Base-by-base conservation (phyloP, 2,797 vertebrate genomes). In the Myiotriccus ornatus region DNA sequence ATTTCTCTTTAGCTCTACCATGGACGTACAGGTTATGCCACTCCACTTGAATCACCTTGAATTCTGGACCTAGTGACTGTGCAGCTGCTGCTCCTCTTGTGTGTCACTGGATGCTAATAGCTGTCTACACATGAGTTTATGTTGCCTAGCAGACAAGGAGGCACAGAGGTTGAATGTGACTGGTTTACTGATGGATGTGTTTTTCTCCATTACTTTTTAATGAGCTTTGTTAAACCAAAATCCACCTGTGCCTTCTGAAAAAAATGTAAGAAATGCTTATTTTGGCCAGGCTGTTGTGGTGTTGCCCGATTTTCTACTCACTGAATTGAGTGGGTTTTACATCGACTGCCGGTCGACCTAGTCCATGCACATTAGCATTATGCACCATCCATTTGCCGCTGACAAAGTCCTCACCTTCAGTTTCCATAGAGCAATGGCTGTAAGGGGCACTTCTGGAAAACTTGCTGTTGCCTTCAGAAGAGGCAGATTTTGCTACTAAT, bases 101-200 rank as follows among this genome's bases (percentile, higher is more conserved):
- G 62, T 91, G 76, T 81, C 0, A 1, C 76, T 82, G 77, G 92
- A 81, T 84, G 74, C 56, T 90, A 87, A 92, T 59, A 89, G 57
- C 88, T 94, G 56, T 62, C 96, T 92, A 57, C 50, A 57, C 35
- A 22, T 9, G 35, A 77, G 64, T 92, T 95, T 80, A 75, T 75
- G 79, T 59, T 90, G 79, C 87, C 57, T 75, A 77, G 82, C 84
- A 94, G 89, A 95, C 53, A 89, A 93, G 82, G 87, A 93, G 83
- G 80, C 5, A 0, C 59, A 93, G 52, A 95, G 77, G 73, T 79
- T 90, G 82, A 74, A 89, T 94, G 93, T 92, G 90, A 97, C 46
- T 94, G 37, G 87, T 80, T 96, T 92, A 93, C 90, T 96, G 92
- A 97, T 91, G 63, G 74, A 92, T 67, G 52, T 43, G 77, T 84